Evolutionary conservation across 2,797 vertebrate species (phyloP).

Genomic region (Pseudochirops cupreus): DNA sequence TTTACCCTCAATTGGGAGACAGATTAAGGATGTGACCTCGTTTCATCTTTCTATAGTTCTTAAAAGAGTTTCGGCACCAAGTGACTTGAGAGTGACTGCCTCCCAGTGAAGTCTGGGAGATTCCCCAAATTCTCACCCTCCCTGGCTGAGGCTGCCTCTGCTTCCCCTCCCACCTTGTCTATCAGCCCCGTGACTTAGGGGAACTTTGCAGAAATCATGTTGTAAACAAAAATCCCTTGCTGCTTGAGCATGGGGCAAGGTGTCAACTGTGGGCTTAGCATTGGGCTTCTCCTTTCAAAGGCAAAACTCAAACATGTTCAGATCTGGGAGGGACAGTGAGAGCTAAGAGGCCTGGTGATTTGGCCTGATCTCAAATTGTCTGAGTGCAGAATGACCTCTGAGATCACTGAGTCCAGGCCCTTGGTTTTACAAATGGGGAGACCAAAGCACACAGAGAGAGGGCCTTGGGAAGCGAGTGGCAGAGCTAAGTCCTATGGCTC

Average conservation of each 20-base stretch:
- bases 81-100: background rate
- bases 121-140: accelerated
- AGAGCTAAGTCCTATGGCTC: background rate
- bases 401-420: background rate
- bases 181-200: accelerated
- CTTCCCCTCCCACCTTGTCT: background rate
- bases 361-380: background rate
- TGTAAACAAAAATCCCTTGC: accelerated
- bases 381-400: background rate
- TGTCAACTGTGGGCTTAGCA: accelerated
- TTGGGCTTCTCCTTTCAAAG: background rate
- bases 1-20: background rate
- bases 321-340: background rate
- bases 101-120: background rate
- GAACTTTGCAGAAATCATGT: background rate
- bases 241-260: accelerated
- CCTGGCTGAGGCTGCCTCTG: background rate
- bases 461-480: background rate
- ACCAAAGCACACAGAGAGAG: accelerated
- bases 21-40: background rate
- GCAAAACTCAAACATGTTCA: accelerated
- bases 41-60: background rate
- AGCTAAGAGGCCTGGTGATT: background rate
- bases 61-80: background rate
- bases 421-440: background rate